Conservation (phyloP, 2,888 invertebrate species). For the Drosophila helvetica region DNA sequence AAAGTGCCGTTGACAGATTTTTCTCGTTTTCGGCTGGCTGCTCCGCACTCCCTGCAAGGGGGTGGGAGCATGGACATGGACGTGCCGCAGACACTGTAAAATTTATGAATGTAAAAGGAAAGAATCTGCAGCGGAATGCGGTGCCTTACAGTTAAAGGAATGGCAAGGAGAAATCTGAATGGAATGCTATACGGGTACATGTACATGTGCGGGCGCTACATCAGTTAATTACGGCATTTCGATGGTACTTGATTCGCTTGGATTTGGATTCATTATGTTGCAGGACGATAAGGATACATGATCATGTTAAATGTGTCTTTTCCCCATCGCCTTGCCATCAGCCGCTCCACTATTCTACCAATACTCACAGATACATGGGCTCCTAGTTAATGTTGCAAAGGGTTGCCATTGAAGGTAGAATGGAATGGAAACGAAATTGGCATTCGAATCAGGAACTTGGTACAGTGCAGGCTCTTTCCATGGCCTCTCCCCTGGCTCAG, state of each 20-base stretch:
- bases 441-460: too few relatives aligned
- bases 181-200: constrained; percentile 16
- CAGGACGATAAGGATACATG: too few relatives aligned
- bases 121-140: constrained; percentile 25
- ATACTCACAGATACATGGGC: too few relatives aligned
- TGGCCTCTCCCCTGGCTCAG: too few relatives aligned
- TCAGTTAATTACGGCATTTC: constrained; percentile 28
- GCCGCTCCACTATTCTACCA: too few relatives aligned
- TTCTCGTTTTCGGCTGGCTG: constrained; percentile 68
- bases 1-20: constrained; percentile 73
- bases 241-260: neutral
- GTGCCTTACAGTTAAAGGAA: constrained; percentile 20
- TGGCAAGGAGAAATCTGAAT: constrained; percentile 19
- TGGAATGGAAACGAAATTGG: too few relatives aligned
- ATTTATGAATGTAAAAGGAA: constrained; percentile 41
- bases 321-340: too few relatives aligned
- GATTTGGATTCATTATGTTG: neutral
- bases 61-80: constrained; percentile 5
- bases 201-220: constrained; percentile 1
- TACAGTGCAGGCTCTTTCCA: too few relatives aligned
- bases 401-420: too few relatives aligned
- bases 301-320: too few relatives aligned
- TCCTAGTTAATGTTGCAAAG: too few relatives aligned
- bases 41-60: constrained; percentile 24
- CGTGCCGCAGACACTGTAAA: constrained; percentile 49